These are phyloP conservation scores for Maniola jurtina DNA, from an alignment of 1,140 invertebrate genomes.

Conservation along the genomic window DNA sequence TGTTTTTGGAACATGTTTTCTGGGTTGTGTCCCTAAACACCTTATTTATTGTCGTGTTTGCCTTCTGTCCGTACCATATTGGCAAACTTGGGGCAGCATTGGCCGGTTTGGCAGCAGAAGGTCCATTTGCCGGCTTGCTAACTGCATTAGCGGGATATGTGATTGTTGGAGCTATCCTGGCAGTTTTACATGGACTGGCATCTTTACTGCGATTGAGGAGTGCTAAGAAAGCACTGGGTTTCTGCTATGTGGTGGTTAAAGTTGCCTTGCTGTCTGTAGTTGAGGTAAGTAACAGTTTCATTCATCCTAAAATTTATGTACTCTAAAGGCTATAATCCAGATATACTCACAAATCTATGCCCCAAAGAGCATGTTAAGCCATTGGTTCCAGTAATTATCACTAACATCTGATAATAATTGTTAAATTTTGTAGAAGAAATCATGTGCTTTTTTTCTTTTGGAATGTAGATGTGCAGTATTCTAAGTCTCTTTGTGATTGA, in stretches of 20 bases:
- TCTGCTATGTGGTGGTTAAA: slow-evolving; percentile 99
- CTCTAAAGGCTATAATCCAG: not conserved
- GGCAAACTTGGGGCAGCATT: slow-evolving; percentile 90
- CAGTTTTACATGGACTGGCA: slow-evolving; percentile 89
- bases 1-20: slow-evolving; percentile 99
- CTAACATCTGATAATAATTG: too few species aligned
- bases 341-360: too few species aligned
- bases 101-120: slow-evolving; percentile 85
- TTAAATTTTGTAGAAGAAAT: too few species aligned
- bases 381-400: too few species aligned
- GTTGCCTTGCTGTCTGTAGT: slow-evolving; percentile 71
- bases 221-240: slow-evolving; percentile 91
- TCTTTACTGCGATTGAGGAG: slow-evolving; percentile 87
- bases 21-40: slow-evolving; percentile 99
- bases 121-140: slow-evolving; percentile 95
- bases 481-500: too few species aligned
- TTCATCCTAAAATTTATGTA: not conserved
- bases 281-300: slow-evolving; percentile 49
- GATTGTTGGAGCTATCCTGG: slow-evolving; percentile 90
- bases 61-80: slow-evolving; percentile 97
- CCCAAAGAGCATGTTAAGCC: too few species aligned
- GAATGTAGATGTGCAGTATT: too few species aligned
- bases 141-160: slow-evolving; percentile 97
- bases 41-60: slow-evolving; percentile 96
- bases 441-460: too few species aligned